Evolutionary conservation across 1,140 invertebrate genomes (phyloP), one percentile per base, ranked within the genome.

Genomic region (Euura lappo): DNA sequence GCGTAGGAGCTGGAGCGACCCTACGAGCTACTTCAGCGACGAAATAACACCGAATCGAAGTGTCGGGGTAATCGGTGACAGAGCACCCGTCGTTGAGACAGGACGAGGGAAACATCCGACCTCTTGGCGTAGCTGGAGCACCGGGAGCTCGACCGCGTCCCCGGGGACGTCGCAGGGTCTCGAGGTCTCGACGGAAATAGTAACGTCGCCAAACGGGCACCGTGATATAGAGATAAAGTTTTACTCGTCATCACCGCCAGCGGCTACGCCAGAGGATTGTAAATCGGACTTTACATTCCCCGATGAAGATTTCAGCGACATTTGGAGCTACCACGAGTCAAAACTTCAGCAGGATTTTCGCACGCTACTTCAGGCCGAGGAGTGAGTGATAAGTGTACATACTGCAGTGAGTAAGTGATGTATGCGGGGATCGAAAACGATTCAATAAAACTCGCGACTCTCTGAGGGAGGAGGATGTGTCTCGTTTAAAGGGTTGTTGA

Each of bases 141-240:
- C 64, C 45, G 28, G 72, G 67, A 71, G 70, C 68, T 70, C 72
- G 71, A 66, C 78, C 51, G 68, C 76, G 65, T 73, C 77, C 72
- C 71, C 75, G 45, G 51, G 51, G 76, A 75, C 79, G 45, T 77
- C 83, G 5, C 85, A 86, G 70, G 81, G 83, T 69, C 84, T 93
- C 70, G 90, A 94, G 81, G 92, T 94, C n/a, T 93, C 93, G 0
- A 93, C 93, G 11, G 92, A 94, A 78, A 94, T 94, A 72, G 92
- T 94, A 46, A 94, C 93, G 42, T 94, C 93, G 72, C 90, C 91
- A 67, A 93, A 94, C 80, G 93, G 93, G 4, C 93, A 94, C 79
- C 88, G 93, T 68, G 93, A 94, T 83, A 85, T 94, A 77, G 93
- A 95, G 84, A 94, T 94, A 79, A 93, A 93, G 79, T 92, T 94